Conservation (phyloP, 64 coral and sea anemone species). For the Dendrophyllia cribrosa region DNA sequence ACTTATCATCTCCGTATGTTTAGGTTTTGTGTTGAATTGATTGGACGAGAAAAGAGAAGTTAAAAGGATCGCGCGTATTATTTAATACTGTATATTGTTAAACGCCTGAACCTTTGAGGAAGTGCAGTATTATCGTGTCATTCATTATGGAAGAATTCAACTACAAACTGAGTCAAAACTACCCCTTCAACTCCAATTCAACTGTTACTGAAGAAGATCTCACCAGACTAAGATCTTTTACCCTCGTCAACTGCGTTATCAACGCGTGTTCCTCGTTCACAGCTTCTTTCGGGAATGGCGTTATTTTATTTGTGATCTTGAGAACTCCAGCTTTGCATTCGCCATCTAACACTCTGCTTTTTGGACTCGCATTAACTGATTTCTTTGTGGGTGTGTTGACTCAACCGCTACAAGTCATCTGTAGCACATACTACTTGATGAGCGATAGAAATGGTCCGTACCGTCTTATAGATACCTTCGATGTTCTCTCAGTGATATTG, state of each 20-base stretch:
- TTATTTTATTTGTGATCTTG: slow-evolving; percentile 1
- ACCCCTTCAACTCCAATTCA: background rate
- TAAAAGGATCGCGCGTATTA: no score
- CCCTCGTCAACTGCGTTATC: background rate
- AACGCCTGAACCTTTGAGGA: no score
- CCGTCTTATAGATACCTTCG: background rate
- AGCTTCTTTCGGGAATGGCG: slow-evolving; percentile 31
- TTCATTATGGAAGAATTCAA: background rate
- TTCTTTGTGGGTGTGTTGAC: slow-evolving; percentile 4
- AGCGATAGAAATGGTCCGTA: background rate
- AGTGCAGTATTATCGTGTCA: no score
- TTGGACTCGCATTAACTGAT: slow-evolving; percentile 44
- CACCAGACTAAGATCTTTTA: background rate
- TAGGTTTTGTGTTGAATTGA: no score
- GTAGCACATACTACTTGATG: background rate
- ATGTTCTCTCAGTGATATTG: background rate
- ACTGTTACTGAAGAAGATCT: background rate
- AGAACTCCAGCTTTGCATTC: slow-evolving; percentile 43
- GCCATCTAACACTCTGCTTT: slow-evolving; percentile 41
- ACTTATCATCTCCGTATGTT: no score
- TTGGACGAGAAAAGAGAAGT: no score
- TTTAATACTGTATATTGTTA: no score
- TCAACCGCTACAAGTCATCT: slow-evolving; percentile 15
- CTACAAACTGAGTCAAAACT: background rate
- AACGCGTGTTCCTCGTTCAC: slow-evolving; percentile 1